Percentiles rank a stretch among this genome's conserved stretches.
Evolutionary conservation across 2,888 invertebrate genomes (phyloP).

Genomic region (Unio delphinus): DNA sequence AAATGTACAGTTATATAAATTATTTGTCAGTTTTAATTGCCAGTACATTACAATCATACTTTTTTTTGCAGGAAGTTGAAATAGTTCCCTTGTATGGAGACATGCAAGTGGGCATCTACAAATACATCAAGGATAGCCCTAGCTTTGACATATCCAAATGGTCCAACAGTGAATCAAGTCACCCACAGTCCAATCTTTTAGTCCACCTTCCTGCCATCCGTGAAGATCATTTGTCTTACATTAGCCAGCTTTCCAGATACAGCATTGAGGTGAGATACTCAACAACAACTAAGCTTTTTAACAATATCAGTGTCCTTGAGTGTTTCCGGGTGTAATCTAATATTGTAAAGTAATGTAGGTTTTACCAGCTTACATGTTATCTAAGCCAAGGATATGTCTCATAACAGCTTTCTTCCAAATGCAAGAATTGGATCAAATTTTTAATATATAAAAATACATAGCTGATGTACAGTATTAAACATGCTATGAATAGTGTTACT

Average conservation of each 20-base stretch:
- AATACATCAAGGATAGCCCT: conserved; percentile 86
- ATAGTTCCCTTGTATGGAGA: conserved; percentile 86
- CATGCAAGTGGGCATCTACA: conserved; percentile 99
- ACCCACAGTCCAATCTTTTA: conserved; percentile 87
- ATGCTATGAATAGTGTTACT: too few relatives aligned
- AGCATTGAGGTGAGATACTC: conserved; percentile 76
- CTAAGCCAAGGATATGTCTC: too few relatives aligned
- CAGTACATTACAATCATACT: not conserved
- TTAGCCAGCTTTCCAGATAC: conserved; percentile 93
- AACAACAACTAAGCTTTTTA: not conserved
- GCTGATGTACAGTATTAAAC: too few relatives aligned
- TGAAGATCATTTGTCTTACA: conserved; percentile 97
- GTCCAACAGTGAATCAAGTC: conserved; percentile 76
- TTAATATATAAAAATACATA: too few relatives aligned
- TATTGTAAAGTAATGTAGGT: too few relatives aligned
- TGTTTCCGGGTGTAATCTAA: too few relatives aligned
- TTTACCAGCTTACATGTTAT: too few relatives aligned
- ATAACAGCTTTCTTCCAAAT: too few relatives aligned
- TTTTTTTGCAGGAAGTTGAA: conserved; percentile 59
- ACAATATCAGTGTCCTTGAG: not conserved
- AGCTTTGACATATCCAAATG: conserved; percentile 68
- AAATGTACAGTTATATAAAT: too few relatives aligned
- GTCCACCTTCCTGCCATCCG: conserved; percentile 91
- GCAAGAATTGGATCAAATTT: too few relatives aligned
- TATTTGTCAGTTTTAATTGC: too few relatives aligned